Percentiles rank a stretch among this genome's conserved stretches.
phyloP scores from a whole-genome alignment of 2,797 vertebrate genomes.

The Buceros bicornis region DNA sequence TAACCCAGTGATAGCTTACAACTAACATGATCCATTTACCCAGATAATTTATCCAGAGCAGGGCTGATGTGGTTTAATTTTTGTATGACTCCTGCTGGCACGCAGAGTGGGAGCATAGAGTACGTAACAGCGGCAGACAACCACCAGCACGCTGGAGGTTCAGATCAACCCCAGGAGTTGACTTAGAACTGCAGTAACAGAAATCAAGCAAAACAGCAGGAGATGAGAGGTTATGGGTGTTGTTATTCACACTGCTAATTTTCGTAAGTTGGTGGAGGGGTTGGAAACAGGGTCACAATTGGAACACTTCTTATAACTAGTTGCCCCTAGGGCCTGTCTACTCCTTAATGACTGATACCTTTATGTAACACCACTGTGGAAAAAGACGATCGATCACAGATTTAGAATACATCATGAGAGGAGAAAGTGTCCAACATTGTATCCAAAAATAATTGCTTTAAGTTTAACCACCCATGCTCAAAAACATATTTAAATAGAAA shows the following conservation, averaged over 20 bases:
- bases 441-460: neutral
- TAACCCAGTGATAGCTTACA: neutral
- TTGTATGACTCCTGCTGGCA: neutral
- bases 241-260: neutral
- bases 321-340: neutral
- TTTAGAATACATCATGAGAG: neutral
- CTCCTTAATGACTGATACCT: neutral
- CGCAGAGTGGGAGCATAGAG: fast-evolving
- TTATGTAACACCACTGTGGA: neutral
- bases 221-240: neutral
- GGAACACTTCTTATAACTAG: neutral
- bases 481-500: neutral
- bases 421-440: neutral
- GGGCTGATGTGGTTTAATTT: neutral
- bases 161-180: too few species aligned
- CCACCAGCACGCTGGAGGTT: neutral
- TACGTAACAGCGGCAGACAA: neutral
- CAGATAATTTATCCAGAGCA: neutral
- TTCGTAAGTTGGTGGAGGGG: neutral
- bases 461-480: neutral
- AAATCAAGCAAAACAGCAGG: neutral
- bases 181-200: neutral
- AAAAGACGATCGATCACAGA: neutral
- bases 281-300: neutral
- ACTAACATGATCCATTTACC: neutral